Conservation (phyloP, 2,797 vertebrate species). For the Nannoperca australis region DNA sequence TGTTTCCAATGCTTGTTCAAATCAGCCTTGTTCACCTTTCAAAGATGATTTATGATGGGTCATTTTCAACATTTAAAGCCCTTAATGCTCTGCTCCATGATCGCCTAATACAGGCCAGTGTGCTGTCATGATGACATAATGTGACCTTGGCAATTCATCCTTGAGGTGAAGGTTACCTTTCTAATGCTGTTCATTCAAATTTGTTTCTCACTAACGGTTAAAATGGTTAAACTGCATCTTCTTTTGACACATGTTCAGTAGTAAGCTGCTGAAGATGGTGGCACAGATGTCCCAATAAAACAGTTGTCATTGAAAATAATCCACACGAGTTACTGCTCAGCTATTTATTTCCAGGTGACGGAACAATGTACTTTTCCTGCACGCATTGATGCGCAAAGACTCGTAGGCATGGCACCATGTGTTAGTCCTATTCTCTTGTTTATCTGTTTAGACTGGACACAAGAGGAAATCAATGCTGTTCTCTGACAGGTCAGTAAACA, state of each 20-base stretch:
- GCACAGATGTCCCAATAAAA: constrained; percentile 40
- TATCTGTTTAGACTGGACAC: constrained; percentile 54
- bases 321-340: constrained; percentile 28
- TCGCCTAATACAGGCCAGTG: background rate
- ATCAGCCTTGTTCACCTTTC: no score
- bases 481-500: constrained; percentile 64
- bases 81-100: constrained; percentile 2
- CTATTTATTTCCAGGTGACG: constrained; percentile 35
- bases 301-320: constrained; percentile 10
- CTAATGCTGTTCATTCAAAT: background rate
- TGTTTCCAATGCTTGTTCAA: background rate
- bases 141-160: constrained; percentile 17
- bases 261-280: constrained; percentile 3
- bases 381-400: constrained; percentile 29
- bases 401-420: constrained; percentile 1
- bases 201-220: background rate
- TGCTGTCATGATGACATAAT: constrained; percentile 1
- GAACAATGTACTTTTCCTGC: constrained; percentile 33
- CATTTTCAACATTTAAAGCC: constrained; percentile 1
- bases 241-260: background rate
- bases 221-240: constrained; percentile 1
- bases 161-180: constrained; percentile 36
- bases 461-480: constrained; percentile 53
- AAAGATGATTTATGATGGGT: background rate
- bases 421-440: constrained; percentile 45